phyloP scores from a whole-genome alignment of 2,113 vertebrate genomes.

The Eira barbara region DNA sequence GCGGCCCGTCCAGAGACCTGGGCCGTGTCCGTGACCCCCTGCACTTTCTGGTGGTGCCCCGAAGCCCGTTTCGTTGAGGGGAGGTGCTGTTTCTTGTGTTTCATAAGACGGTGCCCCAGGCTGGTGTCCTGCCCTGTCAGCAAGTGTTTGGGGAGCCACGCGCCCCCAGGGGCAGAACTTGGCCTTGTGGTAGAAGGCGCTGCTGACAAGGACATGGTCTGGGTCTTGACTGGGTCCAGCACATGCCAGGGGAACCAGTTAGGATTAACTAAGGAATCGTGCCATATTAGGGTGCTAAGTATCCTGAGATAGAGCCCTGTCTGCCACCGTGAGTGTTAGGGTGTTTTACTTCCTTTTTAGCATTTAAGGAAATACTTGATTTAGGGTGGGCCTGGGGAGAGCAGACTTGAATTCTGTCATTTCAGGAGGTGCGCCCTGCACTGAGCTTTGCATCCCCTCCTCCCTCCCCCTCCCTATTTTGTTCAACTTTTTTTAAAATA shows the following conservation, averaged over 20 bases:
- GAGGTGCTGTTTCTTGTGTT: neutral
- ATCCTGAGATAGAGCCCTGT: neutral
- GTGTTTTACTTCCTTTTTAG: neutral
- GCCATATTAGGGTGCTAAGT: neutral
- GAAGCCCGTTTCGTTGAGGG: neutral
- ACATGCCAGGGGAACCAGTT: neutral
- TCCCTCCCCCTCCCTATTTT: neutral
- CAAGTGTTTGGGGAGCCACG: neutral
- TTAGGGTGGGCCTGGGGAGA: neutral
- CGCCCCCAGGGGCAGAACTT: neutral
- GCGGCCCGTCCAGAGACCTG: neutral
- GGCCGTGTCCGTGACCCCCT: accelerated
- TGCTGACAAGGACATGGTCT: accelerated
- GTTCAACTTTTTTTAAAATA: neutral
- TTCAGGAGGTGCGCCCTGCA: neutral
- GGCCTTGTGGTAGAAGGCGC: neutral
- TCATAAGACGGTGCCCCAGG: neutral
- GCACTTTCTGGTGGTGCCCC: neutral
- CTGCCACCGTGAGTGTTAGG: neutral
- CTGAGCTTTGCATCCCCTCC: neutral
- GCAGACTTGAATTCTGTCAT: neutral
- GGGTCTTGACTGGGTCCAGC: neutral
- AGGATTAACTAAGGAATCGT: neutral
- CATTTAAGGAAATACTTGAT: neutral
- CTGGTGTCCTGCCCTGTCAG: neutral